Evolutionary conservation across 2,113 vertebrate species (phyloP).

Genomic region (Apeltes quadracus): DNA sequence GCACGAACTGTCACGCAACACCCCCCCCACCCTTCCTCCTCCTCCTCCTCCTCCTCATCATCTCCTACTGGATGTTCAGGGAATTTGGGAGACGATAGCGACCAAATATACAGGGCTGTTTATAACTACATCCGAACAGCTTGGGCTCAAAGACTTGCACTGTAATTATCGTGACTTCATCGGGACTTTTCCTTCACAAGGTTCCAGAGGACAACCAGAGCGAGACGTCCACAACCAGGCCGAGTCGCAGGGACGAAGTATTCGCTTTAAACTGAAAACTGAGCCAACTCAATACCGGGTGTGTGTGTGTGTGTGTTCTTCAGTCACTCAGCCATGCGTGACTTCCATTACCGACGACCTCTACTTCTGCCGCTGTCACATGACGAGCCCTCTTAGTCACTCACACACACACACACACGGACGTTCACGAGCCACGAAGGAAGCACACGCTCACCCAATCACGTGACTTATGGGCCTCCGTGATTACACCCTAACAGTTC

Average conservation of each 20-base stretch:
- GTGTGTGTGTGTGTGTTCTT: neutral
- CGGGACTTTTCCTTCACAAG: neutral
- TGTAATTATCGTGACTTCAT: too few relatives aligned
- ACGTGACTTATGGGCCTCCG: neutral
- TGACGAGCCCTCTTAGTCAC: slow-evolving; percentile 15
- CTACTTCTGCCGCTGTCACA: slow-evolving; percentile 31
- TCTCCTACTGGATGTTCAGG: slow-evolving; percentile 5
- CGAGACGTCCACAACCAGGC: neutral
- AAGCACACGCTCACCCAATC: neutral
- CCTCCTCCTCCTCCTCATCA: neutral
- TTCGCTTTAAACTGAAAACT: neutral
- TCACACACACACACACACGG: neutral
- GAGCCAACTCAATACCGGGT: neutral
- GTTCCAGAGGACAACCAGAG: neutral
- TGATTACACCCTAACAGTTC: neutral
- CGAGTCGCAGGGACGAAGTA: neutral
- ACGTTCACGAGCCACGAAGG: slow-evolving; percentile 4
- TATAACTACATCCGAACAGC: neutral
- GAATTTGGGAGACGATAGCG: slow-evolving; percentile 16
- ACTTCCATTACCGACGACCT: slow-evolving; percentile 32
- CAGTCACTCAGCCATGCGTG: slow-evolving; percentile 10
- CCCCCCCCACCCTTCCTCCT: neutral
- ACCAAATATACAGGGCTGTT: slow-evolving; percentile 2
- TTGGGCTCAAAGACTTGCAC: neutral
- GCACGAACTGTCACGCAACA: slow-evolving; percentile 53